Base-by-base conservation (phyloP, 2,113 vertebrate species). In the Anolis sagrei region DNA sequence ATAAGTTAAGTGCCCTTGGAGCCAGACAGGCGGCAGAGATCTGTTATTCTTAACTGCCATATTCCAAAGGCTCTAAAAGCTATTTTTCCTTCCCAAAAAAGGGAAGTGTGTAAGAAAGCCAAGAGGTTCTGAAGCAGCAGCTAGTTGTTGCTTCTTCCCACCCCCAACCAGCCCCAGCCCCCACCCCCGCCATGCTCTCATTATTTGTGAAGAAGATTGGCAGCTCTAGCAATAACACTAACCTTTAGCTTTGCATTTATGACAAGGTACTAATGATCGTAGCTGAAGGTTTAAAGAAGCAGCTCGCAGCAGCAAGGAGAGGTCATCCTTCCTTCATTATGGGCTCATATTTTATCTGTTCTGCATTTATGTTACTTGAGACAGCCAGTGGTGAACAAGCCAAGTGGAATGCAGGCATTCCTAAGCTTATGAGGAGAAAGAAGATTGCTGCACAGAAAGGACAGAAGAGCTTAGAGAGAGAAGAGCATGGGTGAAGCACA, bases 301-400 rank as follows among this genome's bases (percentile, higher is more conserved):
- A n/a, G 76, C 51, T 5, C 69, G 64, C 80, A 83, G 23, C 80
- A 83, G 82, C 0, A 25, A 4, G 9, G 19, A 87, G 25, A 87
- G 83, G 34, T 88, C 89, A 13, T 82, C 87, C 84, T 86, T 87
- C 84, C 84, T 86, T 87, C 84, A 51, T 82, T 83, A 80, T 75
- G 79, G 89, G 51, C 85, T 88, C 84, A 68, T 87, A 84, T 76
- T 72, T 62, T 69, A 86, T 1, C 86, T 85, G 29, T 48, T 80
- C 84, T 32, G 58, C 58, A 80, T 80, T 83, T 84, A 70, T 16
- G 73, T 81, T 81, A 64, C 4, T 49, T 7, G 14, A 84, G 72
- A 83, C 54, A 16, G 18, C 39, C 84, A 84, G 21, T 34, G 74
- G 72, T 48, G 34, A 83, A 88, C 51, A 64, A 27, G 19, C 1